phyloP scores from a whole-genome alignment of 1,140 invertebrate genomes.

The Mamestra configurata region DNA sequence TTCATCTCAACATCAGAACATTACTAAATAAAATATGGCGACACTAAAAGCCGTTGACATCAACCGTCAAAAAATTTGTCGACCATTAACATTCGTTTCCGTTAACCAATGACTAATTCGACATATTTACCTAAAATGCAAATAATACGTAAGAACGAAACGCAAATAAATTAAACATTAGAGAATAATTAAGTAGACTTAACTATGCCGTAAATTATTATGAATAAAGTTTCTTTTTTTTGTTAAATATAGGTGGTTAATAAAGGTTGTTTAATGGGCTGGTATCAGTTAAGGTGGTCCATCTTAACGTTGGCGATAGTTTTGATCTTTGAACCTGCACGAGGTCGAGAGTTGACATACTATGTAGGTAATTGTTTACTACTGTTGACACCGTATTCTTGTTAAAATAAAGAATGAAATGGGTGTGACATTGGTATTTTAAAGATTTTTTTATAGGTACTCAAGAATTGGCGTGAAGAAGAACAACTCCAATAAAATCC shows the following conservation, averaged over 20 bases:
- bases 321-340: constrained; percentile 36
- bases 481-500: no score
- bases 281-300: constrained; percentile 4
- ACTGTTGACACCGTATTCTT: constrained; percentile 23
- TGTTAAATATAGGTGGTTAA: background rate
- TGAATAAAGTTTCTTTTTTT: constrained; percentile 27
- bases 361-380: constrained; percentile 38
- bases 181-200: constrained; percentile 48
- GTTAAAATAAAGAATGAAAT: background rate
- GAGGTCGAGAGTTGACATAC: background rate
- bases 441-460: no score
- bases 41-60: constrained; percentile 41
- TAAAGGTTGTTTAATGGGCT: constrained; percentile 36
- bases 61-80: constrained; percentile 41
- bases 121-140: constrained; percentile 53
- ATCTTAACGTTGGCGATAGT: constrained; percentile 4
- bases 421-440: no score
- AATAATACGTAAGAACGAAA: constrained; percentile 42
- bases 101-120: constrained; percentile 45
- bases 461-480: no score
- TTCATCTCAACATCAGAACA: background rate
- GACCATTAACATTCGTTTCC: constrained; percentile 38
- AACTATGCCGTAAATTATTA: constrained; percentile 27
- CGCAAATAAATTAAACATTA: constrained; percentile 48
- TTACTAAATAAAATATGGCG: constrained; percentile 32